Conservation (phyloP, 2,888 invertebrate species). For the Aleiodes testaceus region DNA sequence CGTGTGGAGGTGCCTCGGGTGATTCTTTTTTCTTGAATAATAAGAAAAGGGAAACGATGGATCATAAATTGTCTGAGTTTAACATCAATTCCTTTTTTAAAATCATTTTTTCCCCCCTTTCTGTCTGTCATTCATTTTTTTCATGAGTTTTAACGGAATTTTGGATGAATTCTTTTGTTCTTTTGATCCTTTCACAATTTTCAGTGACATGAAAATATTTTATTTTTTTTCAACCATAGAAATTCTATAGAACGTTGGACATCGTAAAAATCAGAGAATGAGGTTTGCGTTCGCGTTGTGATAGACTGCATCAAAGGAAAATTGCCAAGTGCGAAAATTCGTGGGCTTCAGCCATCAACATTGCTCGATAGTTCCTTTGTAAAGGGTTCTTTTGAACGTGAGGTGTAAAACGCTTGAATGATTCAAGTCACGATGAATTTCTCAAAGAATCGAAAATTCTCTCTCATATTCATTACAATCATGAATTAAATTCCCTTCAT, state of each 20-base stretch:
- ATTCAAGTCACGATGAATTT: background rate
- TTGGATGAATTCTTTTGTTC: constrained; percentile 46
- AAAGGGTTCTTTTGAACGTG: constrained; percentile 62
- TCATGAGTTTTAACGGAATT: constrained; percentile 40
- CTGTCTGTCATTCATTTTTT: no score
- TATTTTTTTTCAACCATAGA: constrained; percentile 69
- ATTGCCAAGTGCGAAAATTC: constrained; percentile 10
- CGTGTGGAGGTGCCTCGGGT: background rate
- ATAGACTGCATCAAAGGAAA: constrained; percentile 37
- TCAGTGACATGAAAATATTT: constrained; percentile 52
- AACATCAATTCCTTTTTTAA: constrained; percentile 26
- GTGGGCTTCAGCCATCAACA: constrained; percentile 61
- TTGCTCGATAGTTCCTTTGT: constrained; percentile 71
- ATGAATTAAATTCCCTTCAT: no score
- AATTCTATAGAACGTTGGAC: constrained; percentile 41
- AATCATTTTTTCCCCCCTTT: constrained; percentile 24
- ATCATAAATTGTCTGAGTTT: constrained; percentile 29
- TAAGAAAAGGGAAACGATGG: constrained; percentile 8
- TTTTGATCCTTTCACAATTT: constrained; percentile 39
- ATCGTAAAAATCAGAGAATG: constrained; percentile 69
- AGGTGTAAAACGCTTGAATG: background rate
- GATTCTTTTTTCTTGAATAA: background rate
- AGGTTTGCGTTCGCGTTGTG: constrained; percentile 57
- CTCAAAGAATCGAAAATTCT: no score
- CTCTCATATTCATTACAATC: no score